These are phyloP conservation scores for Protodeltote pygarga DNA, from an alignment of 2,888 invertebrate species.

Conservation along the genomic window DNA sequence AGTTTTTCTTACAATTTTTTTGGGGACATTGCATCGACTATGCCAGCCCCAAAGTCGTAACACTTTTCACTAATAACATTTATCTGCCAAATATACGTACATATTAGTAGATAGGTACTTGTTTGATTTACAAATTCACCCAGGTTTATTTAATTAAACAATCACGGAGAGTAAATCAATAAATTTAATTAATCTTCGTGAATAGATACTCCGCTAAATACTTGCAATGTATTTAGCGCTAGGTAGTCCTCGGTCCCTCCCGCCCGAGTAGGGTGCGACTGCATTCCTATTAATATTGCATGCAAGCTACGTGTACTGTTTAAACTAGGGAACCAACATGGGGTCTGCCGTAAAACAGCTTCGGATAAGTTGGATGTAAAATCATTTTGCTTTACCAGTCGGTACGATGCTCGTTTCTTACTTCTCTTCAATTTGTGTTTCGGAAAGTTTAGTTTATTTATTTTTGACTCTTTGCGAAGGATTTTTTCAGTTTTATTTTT, in stretches of 20 bases:
- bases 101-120: too few relatives aligned
- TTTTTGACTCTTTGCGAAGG: background rate
- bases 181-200: constrained; percentile 57
- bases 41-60: too few relatives aligned
- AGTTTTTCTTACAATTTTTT: too few relatives aligned
- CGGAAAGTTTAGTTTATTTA: constrained; percentile 14
- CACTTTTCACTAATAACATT: too few relatives aligned
- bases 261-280: constrained; percentile 63
- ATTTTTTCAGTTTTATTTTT: too few relatives aligned
- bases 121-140: too few relatives aligned
- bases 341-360: constrained; percentile 23
- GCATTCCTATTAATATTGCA: constrained; percentile 83
- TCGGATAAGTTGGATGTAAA: constrained; percentile 36
- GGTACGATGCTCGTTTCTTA: background rate
- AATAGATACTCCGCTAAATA: constrained; percentile 56
- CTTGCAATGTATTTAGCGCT: constrained; percentile 55
- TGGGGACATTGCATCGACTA: too few relatives aligned
- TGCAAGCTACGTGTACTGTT: constrained; percentile 77
- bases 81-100: too few relatives aligned
- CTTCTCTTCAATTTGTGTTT: background rate
- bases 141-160: constrained; percentile 24
- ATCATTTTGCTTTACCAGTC: constrained; percentile 37
- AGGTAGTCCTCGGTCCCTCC: constrained; percentile 28
- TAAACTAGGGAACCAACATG: constrained; percentile 62
- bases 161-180: constrained; percentile 49